These are phyloP conservation scores for Centropyge bicolor DNA, from an alignment of 2,797 vertebrate genomes.

Conservation along the genomic window DNA sequence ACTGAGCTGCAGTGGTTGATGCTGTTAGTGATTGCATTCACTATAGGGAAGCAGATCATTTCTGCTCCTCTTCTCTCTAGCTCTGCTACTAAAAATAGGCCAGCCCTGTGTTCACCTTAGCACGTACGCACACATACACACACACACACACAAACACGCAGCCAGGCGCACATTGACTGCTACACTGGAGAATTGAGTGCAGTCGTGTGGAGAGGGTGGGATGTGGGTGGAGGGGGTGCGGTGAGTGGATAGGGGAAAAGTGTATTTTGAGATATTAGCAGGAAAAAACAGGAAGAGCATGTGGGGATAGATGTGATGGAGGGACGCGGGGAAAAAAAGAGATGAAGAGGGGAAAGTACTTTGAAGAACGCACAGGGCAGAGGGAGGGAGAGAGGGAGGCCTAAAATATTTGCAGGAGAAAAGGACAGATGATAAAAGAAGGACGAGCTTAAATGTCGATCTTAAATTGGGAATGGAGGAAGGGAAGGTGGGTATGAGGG, in stretches of 20 bases:
- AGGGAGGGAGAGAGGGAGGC: constrained; percentile 34
- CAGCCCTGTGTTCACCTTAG: constrained; percentile 74
- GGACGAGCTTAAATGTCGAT: constrained; percentile 40
- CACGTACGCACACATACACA: constrained; percentile 25
- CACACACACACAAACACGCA: constrained; percentile 14
- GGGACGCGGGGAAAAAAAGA: constrained; percentile 51
- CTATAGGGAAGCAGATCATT: constrained; percentile 68
- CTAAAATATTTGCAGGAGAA: constrained; percentile 51
- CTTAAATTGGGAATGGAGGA: constrained; percentile 47
- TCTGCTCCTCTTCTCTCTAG: constrained; percentile 60
- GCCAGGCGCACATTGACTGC: constrained; percentile 34
- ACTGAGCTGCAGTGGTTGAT: constrained; percentile 43
- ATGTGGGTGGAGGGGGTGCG: constrained; percentile 17
- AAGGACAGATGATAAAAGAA: constrained; percentile 50
- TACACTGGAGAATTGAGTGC: constrained; percentile 60
- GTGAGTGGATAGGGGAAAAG: constrained; percentile 34
- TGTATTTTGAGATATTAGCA: constrained; percentile 64
- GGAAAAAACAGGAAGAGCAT: constrained; percentile 28
- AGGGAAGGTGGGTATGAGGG: constrained; percentile 37
- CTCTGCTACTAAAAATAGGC: constrained; percentile 77
- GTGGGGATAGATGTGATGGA: constrained; percentile 57
- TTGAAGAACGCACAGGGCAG: constrained; percentile 50
- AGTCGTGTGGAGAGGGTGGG: constrained; percentile 50
- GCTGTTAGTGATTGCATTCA: constrained; percentile 66
- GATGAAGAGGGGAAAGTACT: constrained; percentile 49